A percentile compares a stretch with the other conserved stretches of the same genome.
Conservation (phyloP, 2,888 invertebrate genomes). For the Polylopha cassiicola region DNA sequence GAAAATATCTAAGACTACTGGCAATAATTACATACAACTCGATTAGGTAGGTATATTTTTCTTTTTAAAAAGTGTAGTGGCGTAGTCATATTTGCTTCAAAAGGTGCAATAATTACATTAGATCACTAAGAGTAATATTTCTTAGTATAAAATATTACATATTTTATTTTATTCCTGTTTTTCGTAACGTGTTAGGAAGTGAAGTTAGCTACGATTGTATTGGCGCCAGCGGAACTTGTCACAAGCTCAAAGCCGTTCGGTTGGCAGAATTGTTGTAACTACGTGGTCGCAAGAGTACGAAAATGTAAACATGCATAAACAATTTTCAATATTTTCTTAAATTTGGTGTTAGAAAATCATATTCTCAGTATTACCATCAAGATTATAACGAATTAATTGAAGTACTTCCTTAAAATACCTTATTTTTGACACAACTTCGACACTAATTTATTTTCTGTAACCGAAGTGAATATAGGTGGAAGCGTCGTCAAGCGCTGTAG, state of each 20-base stretch:
- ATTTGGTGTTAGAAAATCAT: constrained; percentile 26
- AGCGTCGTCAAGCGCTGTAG: constrained; percentile 73
- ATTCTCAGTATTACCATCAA: constrained; percentile 21
- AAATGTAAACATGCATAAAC: constrained; percentile 72
- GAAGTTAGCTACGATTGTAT: constrained; percentile 47
- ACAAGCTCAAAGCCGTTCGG: constrained; percentile 33
- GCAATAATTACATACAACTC: too few species aligned
- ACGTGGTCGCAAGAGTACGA: constrained; percentile 71
- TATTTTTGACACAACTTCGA: constrained; percentile 27
- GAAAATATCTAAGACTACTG: too few species aligned
- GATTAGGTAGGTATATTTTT: too few species aligned
- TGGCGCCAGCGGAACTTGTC: constrained; percentile 70
- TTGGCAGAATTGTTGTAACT: constrained; percentile 65
- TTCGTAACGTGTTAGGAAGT: constrained; percentile 23
- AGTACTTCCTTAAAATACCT: constrained; percentile 12
- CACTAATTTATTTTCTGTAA: constrained; percentile 58
- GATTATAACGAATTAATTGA: constrained; percentile 22
- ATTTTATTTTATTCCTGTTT: not conserved
- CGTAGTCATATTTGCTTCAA: too few species aligned
- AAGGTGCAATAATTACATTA: too few species aligned
- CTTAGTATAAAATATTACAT: not conserved
- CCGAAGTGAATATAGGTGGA: constrained; percentile 73
- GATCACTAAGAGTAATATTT: too few species aligned
- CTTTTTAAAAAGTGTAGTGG: too few species aligned
- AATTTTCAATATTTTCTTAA: constrained; percentile 43